These are phyloP conservation scores for Alouatta caraya DNA, from an alignment of 2,797 vertebrate species.

Conservation along the genomic window DNA sequence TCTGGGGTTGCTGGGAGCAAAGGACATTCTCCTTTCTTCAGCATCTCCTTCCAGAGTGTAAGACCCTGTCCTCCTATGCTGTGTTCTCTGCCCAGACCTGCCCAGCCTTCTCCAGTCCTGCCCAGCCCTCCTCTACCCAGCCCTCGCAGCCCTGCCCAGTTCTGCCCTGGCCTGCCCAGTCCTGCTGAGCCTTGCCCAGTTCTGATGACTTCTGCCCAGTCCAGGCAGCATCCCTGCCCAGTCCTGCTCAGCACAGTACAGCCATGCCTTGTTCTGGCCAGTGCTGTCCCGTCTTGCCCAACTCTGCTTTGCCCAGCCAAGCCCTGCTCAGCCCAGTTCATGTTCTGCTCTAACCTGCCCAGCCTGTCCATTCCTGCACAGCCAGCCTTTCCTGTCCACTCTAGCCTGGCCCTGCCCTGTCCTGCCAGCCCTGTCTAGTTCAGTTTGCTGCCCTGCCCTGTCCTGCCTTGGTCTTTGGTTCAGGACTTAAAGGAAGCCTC, in stretches of 20 bases:
- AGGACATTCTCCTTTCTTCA: not conserved
- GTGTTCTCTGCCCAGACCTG: not conserved
- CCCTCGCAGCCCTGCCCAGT: not conserved
- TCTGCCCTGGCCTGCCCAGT: not conserved
- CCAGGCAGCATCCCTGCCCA: not conserved
- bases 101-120: not conserved
- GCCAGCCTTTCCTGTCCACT: not conserved
- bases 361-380: too few relatives aligned
- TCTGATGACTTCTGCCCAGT: not conserved
- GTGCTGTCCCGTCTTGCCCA: not conserved
- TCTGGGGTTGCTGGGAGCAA: not conserved
- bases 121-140: not conserved
- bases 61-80: not conserved
- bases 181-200: not conserved
- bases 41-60: not conserved
- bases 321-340: not conserved
- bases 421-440: not conserved
- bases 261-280: not conserved
- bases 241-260: not conserved
- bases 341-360: not conserved
- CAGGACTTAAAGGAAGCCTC: not conserved
- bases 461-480: not conserved
- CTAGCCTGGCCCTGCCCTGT: not conserved
- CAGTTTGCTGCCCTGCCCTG: not conserved
- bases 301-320: not conserved